Conservation (phyloP, 2,113 vertebrate genomes). For the Arizona elegans region DNA sequence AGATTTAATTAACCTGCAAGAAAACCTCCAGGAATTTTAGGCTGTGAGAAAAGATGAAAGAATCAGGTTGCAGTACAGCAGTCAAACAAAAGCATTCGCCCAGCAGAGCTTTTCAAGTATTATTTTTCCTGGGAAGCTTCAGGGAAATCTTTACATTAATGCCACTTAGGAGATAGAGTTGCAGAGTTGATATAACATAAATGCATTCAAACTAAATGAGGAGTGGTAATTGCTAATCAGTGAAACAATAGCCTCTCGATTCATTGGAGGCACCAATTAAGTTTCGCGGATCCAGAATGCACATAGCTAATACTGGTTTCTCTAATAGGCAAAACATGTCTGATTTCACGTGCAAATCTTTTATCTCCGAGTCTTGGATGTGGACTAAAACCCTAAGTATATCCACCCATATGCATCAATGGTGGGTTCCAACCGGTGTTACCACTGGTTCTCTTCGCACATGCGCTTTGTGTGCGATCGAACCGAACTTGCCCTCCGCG, state of each 20-base stretch:
- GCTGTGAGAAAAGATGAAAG: not conserved
- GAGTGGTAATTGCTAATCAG: not conserved
- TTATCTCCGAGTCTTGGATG: not conserved
- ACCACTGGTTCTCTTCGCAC: no score
- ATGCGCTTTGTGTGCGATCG: no score
- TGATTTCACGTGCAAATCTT: not conserved
- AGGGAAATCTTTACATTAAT: not conserved
- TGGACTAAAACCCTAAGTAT: not conserved
- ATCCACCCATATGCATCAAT: not conserved
- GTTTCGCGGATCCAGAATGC: not conserved
- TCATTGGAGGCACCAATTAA: not conserved
- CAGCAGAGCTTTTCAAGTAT: not conserved
- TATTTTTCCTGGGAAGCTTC: not conserved
- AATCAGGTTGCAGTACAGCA: not conserved
- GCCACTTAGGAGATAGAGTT: constrained; percentile 12
- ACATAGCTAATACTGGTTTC: not conserved
- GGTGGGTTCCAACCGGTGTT: no score
- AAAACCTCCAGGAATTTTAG: not conserved
- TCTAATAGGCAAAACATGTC: not conserved
- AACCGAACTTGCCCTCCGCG: no score
- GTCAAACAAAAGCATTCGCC: not conserved
- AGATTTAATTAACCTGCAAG: constrained; percentile 1
- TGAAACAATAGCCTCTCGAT: not conserved
- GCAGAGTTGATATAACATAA: not conserved
- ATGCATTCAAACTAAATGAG: not conserved